These are phyloP conservation scores for Geotrypetes seraphini DNA, from an alignment of 2,797 vertebrate species.

Conservation along the genomic window DNA sequence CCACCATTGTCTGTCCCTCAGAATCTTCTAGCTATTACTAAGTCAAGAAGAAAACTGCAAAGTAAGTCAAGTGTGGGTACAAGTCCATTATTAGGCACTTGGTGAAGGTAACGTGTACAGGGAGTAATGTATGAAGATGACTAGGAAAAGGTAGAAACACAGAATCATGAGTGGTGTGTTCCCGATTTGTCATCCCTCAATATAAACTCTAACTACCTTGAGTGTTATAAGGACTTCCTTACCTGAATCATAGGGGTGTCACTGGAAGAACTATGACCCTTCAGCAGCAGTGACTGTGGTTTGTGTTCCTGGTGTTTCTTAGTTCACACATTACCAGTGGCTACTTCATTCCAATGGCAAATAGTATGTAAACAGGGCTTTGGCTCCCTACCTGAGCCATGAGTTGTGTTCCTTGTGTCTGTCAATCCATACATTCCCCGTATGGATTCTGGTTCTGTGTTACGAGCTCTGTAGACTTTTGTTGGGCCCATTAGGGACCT, in stretches of 20 bases:
- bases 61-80: not conserved
- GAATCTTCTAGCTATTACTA: too few species aligned
- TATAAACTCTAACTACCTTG: too few species aligned
- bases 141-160: not conserved
- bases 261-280: not conserved
- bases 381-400: slow-evolving; percentile 74
- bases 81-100: too few species aligned
- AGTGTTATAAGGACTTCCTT: too few species aligned
- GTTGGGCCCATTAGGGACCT: slow-evolving; percentile 90
- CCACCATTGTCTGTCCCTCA: too few species aligned
- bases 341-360: not conserved
- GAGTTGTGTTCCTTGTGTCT: slow-evolving; percentile 88
- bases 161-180: too few species aligned
- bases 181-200: too few species aligned
- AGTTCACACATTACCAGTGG: not conserved
- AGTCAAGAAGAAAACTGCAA: not conserved
- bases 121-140: too few species aligned
- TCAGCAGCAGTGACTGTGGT: not conserved
- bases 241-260: not conserved
- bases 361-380: not conserved
- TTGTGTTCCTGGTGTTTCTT: fast-evolving
- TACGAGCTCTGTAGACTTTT: slow-evolving; percentile 78
- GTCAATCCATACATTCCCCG: slow-evolving; percentile 82
- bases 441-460: slow-evolving; percentile 64
- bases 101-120: too few species aligned